Evolutionary conservation across 2,113 vertebrate species (phyloP), one percentile per base, ranked within the genome.

Genomic region (Crotalus tigris): DNA sequence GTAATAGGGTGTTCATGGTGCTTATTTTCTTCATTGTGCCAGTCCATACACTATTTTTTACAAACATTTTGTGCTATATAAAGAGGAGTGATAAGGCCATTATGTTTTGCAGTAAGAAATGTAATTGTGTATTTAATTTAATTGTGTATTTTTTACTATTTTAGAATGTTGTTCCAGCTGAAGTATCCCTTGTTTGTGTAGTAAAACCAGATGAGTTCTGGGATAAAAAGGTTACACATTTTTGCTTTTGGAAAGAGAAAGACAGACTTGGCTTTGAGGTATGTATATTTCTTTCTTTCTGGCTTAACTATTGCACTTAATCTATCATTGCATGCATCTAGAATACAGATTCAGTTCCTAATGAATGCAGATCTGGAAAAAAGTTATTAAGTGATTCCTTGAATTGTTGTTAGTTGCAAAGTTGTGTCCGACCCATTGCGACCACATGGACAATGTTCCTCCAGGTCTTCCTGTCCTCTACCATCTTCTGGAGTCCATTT

Each of bases 221-320:
- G 99, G 99, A 99, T 96, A 99, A 99, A 97, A 99, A 99, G 96
- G 99, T 99, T 96, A 99, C 99, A 0, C 99, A 99, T 95, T 99
- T 99, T 97, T 99, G 99, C 95, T 99, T 99, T 97, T 99, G 99
- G 99, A 99, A 99, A 97, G 99, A 99, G 95, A 99, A 99, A 89
- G 99, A 99, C 96, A 98, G 99, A 69, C 98, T 99, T 95, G 99
- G 99, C 93, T 99, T 99, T 96, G 99, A 99, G 98, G 99, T 99
- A 97, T 97, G 98, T 96, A 85, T 95, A 39, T 90, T 24, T 88
- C 24, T 95, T 10, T 94, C 3, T 90, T n/a, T 91, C 21, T 33
- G 23, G 10, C 4, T 49, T 86, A 26, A 86, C 10, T 1, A n/a
- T 64, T 85, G 57, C 94, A 9, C n/a, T 93, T 61, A 24, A 85